Conservation (phyloP, 2,113 vertebrate genomes). For the Thinocorus orbignyianus region DNA sequence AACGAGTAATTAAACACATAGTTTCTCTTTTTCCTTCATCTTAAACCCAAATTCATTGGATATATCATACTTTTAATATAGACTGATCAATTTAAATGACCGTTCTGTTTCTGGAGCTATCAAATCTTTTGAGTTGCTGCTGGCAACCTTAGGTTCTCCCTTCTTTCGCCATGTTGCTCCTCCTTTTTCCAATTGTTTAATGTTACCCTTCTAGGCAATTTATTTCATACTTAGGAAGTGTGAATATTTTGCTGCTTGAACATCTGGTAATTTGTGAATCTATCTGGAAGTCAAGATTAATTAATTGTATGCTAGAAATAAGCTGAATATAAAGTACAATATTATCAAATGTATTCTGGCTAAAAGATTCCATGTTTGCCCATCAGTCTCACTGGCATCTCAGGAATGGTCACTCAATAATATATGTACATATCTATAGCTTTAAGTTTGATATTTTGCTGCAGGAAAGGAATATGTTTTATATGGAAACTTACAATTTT, state of each 20-base stretch:
- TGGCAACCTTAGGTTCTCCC: neutral
- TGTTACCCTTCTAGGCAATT: neutral
- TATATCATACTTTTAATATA: neutral
- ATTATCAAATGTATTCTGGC: neutral
- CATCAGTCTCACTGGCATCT: neutral
- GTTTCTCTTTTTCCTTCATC: neutral
- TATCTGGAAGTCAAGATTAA: conserved; percentile 14
- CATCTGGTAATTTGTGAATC: conserved; percentile 3
- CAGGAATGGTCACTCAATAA: neutral
- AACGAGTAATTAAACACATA: neutral
- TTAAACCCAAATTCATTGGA: neutral
- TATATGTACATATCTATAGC: neutral
- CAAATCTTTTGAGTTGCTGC: neutral
- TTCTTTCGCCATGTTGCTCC: neutral
- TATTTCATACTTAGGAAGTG: neutral
- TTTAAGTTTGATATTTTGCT: neutral
- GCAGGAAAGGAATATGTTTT: neutral
- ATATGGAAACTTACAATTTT: neutral
- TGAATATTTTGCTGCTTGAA: conserved; percentile 9
- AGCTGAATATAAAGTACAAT: neutral
- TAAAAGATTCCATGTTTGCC: neutral
- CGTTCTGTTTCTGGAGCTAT: neutral
- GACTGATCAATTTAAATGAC: neutral
- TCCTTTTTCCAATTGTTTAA: neutral
- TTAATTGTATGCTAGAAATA: neutral